Evolutionary conservation across 2,113 vertebrate genomes (phyloP).

Genomic region (Anoplopoma fimbria): DNA sequence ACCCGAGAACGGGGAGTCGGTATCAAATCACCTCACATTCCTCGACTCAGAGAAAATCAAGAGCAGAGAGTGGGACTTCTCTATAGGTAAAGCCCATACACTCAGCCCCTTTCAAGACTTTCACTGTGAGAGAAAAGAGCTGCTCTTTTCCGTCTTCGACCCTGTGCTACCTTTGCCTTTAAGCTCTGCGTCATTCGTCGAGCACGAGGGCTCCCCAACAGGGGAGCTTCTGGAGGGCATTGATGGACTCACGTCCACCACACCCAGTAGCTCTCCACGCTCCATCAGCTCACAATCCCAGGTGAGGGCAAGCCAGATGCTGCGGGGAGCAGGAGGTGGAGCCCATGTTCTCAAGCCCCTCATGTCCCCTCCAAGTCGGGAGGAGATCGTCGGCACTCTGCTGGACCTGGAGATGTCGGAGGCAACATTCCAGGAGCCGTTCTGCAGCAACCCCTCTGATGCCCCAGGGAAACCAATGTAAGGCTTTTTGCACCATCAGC

Average conservation of each 20-base stretch:
- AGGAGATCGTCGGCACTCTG: conserved; percentile 94
- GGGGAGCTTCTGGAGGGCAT: conserved; percentile 89
- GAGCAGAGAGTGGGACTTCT: conserved; percentile 84
- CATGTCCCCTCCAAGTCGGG: conserved; percentile 97
- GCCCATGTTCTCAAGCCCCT: conserved; percentile 94
- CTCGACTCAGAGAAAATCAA: conserved; percentile 84
- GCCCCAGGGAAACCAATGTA: conserved; percentile 95
- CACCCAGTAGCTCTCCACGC: conserved; percentile 94
- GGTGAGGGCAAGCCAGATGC: conserved; percentile 87
- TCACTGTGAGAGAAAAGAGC: conserved; percentile 89
- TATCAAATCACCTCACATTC: conserved; percentile 80
- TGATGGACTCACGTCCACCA: conserved; percentile 89
- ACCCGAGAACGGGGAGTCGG: conserved; percentile 82
- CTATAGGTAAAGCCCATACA: conserved; percentile 83
- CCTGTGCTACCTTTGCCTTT: conserved; percentile 85
- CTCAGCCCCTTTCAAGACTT: conserved; percentile 92
- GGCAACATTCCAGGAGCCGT: conserved; percentile 95
- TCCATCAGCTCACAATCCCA: conserved; percentile 94
- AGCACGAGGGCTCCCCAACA: conserved; percentile 89
- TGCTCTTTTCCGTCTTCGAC: conserved; percentile 84
- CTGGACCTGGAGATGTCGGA: conserved; percentile 93
- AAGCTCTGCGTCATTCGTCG: conserved; percentile 87
- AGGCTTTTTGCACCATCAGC: conserved; percentile 24
- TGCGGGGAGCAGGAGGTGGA: conserved; percentile 86
- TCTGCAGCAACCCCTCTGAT: conserved; percentile 96